Base-by-base conservation (phyloP, 2,888 invertebrate genomes). In the Perithous albicinctus region DNA sequence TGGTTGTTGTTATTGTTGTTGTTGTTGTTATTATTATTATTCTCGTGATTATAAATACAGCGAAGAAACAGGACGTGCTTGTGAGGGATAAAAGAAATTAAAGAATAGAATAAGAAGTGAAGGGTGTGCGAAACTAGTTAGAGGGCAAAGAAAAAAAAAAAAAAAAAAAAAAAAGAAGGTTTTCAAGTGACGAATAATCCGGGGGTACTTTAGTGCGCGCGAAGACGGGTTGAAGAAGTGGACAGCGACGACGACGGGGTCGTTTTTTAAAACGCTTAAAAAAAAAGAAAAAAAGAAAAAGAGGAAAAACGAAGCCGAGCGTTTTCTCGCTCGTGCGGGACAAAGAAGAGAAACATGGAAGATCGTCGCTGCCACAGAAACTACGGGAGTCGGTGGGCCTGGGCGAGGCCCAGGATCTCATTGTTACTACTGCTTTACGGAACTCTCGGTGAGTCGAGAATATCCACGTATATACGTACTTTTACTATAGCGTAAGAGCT, bases 391-490 rank as follows among this genome's bases (percentile, higher is more conserved):
- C 78, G 82, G 77, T 73, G 72, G 78, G 59, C 69, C 85, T 85
- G 88, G 89, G 85, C 86, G 85, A 87, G 87, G 86, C 85, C 85
- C 82, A 84, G 80, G 82, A 67, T 87, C 66, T 74, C 78, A 64
- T 85, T 87, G 82, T 86, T 87, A 81, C 80, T 89, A 18, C 83
- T 90, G 66, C 81, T 90, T 76, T 83, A 82, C 64, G 89, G 87
- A 87, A 87, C 89, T 87, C 76, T 89, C 63, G 90, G 91, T 91
- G 88, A 91, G 91, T 89, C 48, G 79, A 85, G 64, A 63, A 51
- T 86, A 82, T 63, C 10, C 66, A 18, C 15, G 10, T 67, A 69
- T 54, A 66, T 26, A 15, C 32, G 18, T 48, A 12, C 12, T 46
- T 56, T 46, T 59, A 72, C 54, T 56, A 43, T 26, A 66, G 23